phyloP scores from a whole-genome alignment of 2,888 invertebrate species.

The Drosophila mettleri region DNA sequence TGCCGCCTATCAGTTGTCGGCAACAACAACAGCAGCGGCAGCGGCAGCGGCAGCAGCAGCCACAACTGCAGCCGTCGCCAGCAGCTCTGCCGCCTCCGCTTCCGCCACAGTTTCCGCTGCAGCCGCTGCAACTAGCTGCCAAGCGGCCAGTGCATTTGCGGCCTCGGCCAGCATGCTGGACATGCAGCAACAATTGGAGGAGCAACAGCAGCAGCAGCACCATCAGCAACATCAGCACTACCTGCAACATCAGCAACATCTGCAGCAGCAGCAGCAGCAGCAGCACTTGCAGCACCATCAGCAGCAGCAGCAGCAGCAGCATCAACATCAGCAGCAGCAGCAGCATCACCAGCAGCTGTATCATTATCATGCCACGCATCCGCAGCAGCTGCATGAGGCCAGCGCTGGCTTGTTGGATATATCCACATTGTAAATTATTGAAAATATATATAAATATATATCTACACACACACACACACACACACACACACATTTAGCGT shows the following conservation, averaged over 20 bases:
- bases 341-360: slow-evolving; percentile 63
- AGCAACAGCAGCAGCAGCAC: slow-evolving; percentile 54
- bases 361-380: slow-evolving; percentile 68
- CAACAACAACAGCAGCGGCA: slow-evolving; percentile 54
- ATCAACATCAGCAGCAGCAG: slow-evolving; percentile 58
- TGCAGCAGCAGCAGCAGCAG: slow-evolving; percentile 41
- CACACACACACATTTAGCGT: slow-evolving; percentile 33
- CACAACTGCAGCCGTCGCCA: not conserved
- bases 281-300: slow-evolving; percentile 70
- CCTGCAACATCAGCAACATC: slow-evolving; percentile 50
- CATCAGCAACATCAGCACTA: slow-evolving; percentile 53
- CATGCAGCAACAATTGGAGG: slow-evolving; percentile 73
- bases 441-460: slow-evolving; percentile 55
- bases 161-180: slow-evolving; percentile 76
- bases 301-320: slow-evolving; percentile 60
- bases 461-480: slow-evolving; percentile 28
- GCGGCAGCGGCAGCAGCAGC: slow-evolving; percentile 33
- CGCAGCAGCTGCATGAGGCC: slow-evolving; percentile 66
- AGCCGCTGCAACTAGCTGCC: slow-evolving; percentile 50
- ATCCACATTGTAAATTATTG: slow-evolving; percentile 85
- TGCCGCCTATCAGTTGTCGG: slow-evolving; percentile 67
- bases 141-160: slow-evolving; percentile 48
- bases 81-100: slow-evolving; percentile 23
- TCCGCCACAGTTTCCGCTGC: slow-evolving; percentile 41
- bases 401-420: slow-evolving; percentile 84